Base-by-base conservation (phyloP, 2,797 vertebrate genomes). In the Acropternis orthonyx region DNA sequence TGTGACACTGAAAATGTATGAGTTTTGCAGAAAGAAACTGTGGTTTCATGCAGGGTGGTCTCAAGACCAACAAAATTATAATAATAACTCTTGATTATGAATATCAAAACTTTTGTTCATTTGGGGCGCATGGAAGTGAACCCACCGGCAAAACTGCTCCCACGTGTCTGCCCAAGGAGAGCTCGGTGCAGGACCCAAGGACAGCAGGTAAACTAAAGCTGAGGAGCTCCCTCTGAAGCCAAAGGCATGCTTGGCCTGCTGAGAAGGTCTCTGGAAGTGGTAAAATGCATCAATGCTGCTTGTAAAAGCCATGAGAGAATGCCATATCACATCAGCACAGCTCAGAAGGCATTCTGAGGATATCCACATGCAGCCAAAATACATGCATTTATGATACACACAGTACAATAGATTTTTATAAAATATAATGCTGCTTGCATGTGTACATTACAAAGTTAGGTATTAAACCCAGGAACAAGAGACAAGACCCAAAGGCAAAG, bases 151-250 rank as follows among this genome's bases (percentile, higher is more conserved):
- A 44, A 82, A 37, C 54, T 36, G 34, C 37, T 81, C 28, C 74
- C 46, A 56, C 6, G 1, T 7, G 14, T 37, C 44, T 48, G 22
- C 26, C 32, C 19, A 3, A 48, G 56, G 6, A 52, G 49, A 61
- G 27, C 36, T 77, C 2, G 1, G 19, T 7, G 16, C 34, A 54
- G 69, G 36, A 43, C 15, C 16, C 0, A 0, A 59, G 52, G 39
- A 77, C 3, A 4, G 14, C 1, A 5, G 65, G 8, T 13, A 15
- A 32, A 2, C 21, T 18, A 14, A 34, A 61, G 39, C 23, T 85
- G 18, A 73, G 59, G 59, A 76, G 49, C 43, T 52, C 5, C 32
- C 61, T 84, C 52, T 4, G 2, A 71, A 54, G 15, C 28, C 71
- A 55, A 20, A 39, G 28, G 4, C 56, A 9, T 22, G 13, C 37